These are phyloP conservation scores for Marmota flaviventris DNA, from an alignment of 2,113 vertebrate species.

Conservation along the genomic window DNA sequence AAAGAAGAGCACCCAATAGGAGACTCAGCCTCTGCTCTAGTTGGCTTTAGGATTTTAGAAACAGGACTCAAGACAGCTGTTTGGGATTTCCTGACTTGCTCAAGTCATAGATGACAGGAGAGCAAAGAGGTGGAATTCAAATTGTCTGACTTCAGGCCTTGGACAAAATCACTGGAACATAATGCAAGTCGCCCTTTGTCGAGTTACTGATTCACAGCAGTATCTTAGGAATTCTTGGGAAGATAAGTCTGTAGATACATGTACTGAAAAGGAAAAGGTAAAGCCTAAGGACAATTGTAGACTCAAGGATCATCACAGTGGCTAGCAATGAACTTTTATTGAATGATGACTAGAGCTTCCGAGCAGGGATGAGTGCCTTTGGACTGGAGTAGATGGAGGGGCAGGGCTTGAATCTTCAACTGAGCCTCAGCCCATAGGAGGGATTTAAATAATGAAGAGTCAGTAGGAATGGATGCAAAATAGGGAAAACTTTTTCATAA, in stretches of 20 bases:
- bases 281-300: not conserved
- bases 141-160: not conserved
- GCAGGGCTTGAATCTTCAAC: not conserved
- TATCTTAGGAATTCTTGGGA: not conserved
- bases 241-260: not conserved
- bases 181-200: not conserved
- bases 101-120: not conserved
- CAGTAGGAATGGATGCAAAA: not conserved
- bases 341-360: not conserved
- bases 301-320: not conserved
- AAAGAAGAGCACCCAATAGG: not conserved
- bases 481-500: not conserved
- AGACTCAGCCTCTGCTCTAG: not conserved
- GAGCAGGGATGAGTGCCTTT: not conserved
- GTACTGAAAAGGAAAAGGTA: not conserved
- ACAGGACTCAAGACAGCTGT: not conserved
- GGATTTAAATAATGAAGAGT: not conserved
- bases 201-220: not conserved
- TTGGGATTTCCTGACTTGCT: not conserved
- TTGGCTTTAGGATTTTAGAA: not conserved
- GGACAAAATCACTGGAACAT: not conserved
- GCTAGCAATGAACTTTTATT: not conserved
- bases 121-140: not conserved
- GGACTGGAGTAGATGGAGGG: not conserved
- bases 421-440: not conserved